A percentile compares a stretch with the other conserved stretches of the same genome.
Evolutionary conservation across 2,797 vertebrate species (phyloP).

Genomic region (Hyperoplus immaculatus): DNA sequence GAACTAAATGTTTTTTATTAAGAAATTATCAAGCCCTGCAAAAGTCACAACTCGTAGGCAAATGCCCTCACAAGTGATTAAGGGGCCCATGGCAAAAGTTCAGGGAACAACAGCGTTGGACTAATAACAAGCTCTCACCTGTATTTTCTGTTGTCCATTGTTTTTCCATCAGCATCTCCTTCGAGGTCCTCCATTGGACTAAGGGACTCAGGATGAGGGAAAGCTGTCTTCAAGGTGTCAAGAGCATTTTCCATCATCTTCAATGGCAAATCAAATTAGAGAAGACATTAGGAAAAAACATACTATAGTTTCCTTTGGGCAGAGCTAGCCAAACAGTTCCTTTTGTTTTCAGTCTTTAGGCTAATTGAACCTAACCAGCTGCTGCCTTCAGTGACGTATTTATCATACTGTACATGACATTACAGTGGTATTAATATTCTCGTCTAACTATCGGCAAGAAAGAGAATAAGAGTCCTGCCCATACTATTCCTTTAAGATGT

Average conservation of each 20-base stretch:
- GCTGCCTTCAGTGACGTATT: background rate
- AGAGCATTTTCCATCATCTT: conserved; percentile 96
- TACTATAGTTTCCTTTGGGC: background rate
- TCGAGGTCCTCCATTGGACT: conserved; percentile 94
- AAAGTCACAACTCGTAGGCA: no score
- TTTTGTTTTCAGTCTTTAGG: background rate
- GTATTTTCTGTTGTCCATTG: conserved; percentile 87
- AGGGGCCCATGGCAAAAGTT: background rate
- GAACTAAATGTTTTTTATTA: no score
- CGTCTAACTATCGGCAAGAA: background rate
- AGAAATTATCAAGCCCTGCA: no score
- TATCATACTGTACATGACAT: background rate
- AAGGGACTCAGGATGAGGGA: conserved; percentile 92
- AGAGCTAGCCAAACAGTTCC: background rate
- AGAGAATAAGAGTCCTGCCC: background rate
- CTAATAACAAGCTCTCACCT: conserved; percentile 64
- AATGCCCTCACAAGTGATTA: background rate
- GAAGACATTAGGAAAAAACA: background rate
- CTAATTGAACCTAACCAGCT: background rate
- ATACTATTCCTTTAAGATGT: background rate
- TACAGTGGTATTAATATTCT: background rate
- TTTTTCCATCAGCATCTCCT: conserved; percentile 87
- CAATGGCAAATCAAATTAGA: conserved; percentile 5
- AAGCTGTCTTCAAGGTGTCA: conserved; percentile 95
- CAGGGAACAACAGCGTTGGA: background rate